Percentiles rank a stretch among this genome's conserved stretches.
These are phyloP conservation scores for Drosophila tristis DNA, from an alignment of 1,140 invertebrate genomes.

Conservation along the genomic window DNA sequence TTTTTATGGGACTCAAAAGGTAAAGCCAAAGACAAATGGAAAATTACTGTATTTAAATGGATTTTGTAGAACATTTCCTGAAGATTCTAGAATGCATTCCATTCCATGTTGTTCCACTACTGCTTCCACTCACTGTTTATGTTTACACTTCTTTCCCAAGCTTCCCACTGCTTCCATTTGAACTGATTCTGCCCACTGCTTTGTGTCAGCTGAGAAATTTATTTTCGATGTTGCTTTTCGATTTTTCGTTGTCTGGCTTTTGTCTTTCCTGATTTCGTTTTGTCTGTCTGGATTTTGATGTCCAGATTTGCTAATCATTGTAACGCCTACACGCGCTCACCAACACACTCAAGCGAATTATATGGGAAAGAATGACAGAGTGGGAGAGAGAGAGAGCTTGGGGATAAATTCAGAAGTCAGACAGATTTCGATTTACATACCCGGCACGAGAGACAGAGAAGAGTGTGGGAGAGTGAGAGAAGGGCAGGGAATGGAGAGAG, in stretches of 20 bases:
- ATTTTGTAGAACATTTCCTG: too few relatives aligned
- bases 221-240: background rate
- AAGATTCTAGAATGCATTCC: too few relatives aligned
- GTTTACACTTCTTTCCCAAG: too few relatives aligned
- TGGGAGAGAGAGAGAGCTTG: background rate
- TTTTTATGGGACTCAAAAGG: too few relatives aligned
- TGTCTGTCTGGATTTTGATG: constrained; percentile 1
- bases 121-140: too few relatives aligned
- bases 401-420: background rate
- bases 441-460: constrained; percentile 3
- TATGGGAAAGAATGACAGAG: constrained; percentile 9
- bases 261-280: background rate
- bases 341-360: constrained; percentile 11
- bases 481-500: background rate
- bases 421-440: constrained; percentile 53
- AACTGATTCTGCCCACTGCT: constrained; percentile 5
- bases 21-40: too few relatives aligned
- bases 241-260: background rate
- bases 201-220: constrained; percentile 10
- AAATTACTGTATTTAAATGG: too few relatives aligned
- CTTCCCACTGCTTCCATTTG: too few relatives aligned
- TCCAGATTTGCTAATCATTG: constrained; percentile 60
- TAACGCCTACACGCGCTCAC: constrained; percentile 41
- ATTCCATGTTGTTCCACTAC: too few relatives aligned
- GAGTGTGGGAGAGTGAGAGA: background rate